Conservation (phyloP, 2,113 vertebrate genomes). For the Bucco capensis region DNA sequence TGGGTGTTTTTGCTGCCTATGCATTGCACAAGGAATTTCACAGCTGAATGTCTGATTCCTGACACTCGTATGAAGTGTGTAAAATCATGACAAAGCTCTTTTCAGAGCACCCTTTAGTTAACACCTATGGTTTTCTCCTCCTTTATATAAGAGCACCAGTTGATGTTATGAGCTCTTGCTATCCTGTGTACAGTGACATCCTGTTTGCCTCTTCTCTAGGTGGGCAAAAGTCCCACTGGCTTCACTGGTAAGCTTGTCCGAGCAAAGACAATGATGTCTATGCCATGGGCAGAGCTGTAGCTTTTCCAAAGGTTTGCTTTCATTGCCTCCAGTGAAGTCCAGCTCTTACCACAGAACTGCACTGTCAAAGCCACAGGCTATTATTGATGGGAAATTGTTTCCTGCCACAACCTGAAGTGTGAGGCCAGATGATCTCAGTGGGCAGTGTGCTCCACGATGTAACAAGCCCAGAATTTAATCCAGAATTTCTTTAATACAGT, state of each 20-base stretch:
- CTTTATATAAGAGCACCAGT: background rate
- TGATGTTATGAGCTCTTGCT: background rate
- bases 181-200: background rate
- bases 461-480: background rate
- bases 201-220: background rate
- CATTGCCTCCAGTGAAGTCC: background rate
- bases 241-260: background rate
- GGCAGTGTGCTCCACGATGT: background rate
- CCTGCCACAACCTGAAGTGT: background rate
- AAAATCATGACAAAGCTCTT: background rate
- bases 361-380: background rate
- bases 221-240: background rate
- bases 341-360: background rate
- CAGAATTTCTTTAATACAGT: background rate
- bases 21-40: background rate
- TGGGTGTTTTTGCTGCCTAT: background rate
- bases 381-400: background rate
- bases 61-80: background rate
- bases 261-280: background rate
- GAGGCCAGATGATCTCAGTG: background rate
- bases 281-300: background rate
- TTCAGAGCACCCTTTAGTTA: background rate
- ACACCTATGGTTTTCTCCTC: background rate
- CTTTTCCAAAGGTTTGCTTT: background rate
- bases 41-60: background rate